Percentiles rank a stretch among this genome's conserved stretches.
phyloP scores from a whole-genome alignment of 2,888 invertebrate species.

The Allophyes oxyacanthae region DNA sequence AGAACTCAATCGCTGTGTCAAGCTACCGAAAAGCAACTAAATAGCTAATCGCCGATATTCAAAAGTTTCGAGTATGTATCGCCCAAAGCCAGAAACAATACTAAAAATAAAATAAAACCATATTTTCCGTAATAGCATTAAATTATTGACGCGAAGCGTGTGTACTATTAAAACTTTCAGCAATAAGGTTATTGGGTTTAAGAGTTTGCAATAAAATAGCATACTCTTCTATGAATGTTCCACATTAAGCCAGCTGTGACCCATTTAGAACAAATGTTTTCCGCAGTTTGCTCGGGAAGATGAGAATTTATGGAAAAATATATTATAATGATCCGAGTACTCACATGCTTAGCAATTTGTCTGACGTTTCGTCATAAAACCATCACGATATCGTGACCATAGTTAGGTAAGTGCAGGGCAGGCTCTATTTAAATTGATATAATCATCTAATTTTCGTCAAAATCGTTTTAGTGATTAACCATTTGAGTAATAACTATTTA shows the following conservation, averaged over 20 bases:
- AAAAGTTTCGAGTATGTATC: too few species aligned
- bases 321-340: too few species aligned
- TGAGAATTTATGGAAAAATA: conserved; percentile 32
- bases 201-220: conserved; percentile 21
- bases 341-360: conserved; percentile 15
- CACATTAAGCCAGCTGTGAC: conserved; percentile 28
- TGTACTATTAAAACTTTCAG: background rate
- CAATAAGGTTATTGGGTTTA: conserved; percentile 8
- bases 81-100: too few species aligned
- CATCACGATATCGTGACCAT: conserved; percentile 34
- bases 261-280: conserved; percentile 34
- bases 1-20: too few species aligned
- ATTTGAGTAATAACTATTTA: too few species aligned
- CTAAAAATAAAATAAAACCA: too few species aligned
- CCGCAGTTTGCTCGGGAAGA: conserved; percentile 12
- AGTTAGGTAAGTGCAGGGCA: conserved; percentile 1
- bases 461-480: background rate
- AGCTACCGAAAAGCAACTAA: too few species aligned
- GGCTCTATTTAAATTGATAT: background rate
- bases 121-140: too few species aligned
- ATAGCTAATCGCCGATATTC: too few species aligned
- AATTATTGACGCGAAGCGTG: background rate
- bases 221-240: conserved; percentile 9
- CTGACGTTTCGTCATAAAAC: conserved; percentile 29
- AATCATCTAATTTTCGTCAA: background rate